Conservation (phyloP, 2,113 vertebrate genomes). For the Numenius arquata region DNA sequence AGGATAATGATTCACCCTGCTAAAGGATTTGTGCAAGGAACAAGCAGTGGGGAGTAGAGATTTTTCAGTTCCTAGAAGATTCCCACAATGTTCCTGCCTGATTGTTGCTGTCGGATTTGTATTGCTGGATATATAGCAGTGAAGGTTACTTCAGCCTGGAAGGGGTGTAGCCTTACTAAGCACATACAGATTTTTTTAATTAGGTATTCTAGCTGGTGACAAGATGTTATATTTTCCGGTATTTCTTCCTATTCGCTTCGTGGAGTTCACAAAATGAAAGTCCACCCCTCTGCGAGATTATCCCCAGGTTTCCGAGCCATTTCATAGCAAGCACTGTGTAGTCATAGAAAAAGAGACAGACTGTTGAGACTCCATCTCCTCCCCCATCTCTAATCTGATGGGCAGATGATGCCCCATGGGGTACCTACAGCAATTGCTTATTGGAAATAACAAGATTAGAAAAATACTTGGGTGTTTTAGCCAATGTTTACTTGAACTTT, state of each 20-base stretch:
- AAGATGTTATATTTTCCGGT: neutral
- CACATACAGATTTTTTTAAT: neutral
- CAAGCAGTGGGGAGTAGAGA: conserved; percentile 24
- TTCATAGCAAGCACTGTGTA: neutral
- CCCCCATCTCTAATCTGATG: neutral
- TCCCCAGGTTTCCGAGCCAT: neutral
- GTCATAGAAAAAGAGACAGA: neutral
- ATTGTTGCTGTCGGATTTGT: neutral
- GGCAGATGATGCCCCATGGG: neutral
- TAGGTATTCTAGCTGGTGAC: neutral
- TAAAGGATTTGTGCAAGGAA: conserved; percentile 1
- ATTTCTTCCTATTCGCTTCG: neutral
- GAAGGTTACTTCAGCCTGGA: neutral
- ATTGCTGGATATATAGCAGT: neutral
- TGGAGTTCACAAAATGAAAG: neutral
- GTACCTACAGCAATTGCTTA: neutral
- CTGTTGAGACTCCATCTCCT: neutral
- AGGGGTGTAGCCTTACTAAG: neutral
- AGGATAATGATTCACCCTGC: conserved; percentile 41
- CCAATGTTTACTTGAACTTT: neutral
- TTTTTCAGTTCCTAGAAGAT: conserved; percentile 36
- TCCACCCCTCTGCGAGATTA: neutral
- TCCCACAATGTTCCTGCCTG: conserved; percentile 10
- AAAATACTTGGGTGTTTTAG: neutral
- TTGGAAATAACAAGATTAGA: neutral